phyloP scores from a whole-genome alignment of 30 jellyfish, hydroid and myxozoan genomes.

The Hydractinia echinata region DNA sequence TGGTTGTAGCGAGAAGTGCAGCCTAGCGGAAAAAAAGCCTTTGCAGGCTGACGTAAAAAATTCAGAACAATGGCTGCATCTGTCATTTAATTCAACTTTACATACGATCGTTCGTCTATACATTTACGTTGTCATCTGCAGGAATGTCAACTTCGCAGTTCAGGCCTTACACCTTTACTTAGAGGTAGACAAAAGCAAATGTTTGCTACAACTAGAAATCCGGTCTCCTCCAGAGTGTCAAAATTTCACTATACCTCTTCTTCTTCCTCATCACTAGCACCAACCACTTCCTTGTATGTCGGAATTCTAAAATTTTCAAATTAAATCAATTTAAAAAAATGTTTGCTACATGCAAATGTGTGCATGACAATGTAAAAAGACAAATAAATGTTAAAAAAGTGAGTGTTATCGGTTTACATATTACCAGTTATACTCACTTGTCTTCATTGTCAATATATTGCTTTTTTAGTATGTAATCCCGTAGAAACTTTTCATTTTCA shows the following conservation, averaged over 20 bases:
- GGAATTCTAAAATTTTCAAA: slow-evolving; percentile 48
- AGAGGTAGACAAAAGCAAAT: neutral
- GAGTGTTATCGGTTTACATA: too few species aligned
- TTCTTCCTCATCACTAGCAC: slow-evolving; percentile 46
- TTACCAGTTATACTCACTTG: neutral
- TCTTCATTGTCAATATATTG: slow-evolving; percentile 64
- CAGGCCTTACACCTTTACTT: neutral
- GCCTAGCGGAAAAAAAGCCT: too few species aligned
- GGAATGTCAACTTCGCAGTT: too few species aligned
- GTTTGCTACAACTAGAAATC: neutral
- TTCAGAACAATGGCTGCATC: too few species aligned
- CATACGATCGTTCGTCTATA: too few species aligned
- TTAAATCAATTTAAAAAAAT: neutral
- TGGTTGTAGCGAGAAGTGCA: too few species aligned
- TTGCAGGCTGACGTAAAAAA: too few species aligned
- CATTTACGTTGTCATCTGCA: too few species aligned
- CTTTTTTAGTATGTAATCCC: slow-evolving; percentile 67
- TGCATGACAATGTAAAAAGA: neutral
- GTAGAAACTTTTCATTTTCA: slow-evolving; percentile 63
- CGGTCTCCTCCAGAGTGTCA: neutral
- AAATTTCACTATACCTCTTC: slow-evolving; percentile 17
- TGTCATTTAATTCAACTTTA: too few species aligned
- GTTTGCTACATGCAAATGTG: too few species aligned
- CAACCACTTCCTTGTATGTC: slow-evolving; percentile 59
- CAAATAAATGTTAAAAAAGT: too few species aligned